Conservation (phyloP, 2,797 vertebrate species). For the Thunnus albacares region DNA sequence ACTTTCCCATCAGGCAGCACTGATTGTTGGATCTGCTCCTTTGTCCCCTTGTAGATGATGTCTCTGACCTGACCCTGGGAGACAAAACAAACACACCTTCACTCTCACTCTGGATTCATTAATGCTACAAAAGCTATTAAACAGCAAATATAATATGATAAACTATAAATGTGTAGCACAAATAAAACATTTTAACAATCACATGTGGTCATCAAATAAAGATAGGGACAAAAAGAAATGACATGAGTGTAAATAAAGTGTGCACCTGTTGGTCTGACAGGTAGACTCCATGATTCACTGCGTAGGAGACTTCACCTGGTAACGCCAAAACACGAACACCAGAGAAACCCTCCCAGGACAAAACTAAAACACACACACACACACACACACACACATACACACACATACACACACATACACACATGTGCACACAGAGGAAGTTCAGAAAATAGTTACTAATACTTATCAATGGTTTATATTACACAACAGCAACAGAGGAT, state of each 20-base stretch:
- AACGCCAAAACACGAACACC: constrained; percentile 91
- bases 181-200: not conserved
- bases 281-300: constrained; percentile 92
- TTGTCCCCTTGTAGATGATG: constrained; percentile 90
- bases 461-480: not conserved
- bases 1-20: constrained; percentile 87
- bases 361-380: constrained; percentile 43
- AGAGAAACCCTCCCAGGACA: constrained; percentile 88
- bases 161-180: not conserved
- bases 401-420: not conserved
- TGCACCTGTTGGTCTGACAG: constrained; percentile 87
- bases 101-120: not conserved
- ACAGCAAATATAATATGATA: no score
- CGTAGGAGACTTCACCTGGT: constrained; percentile 88
- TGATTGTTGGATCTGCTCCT: constrained; percentile 86
- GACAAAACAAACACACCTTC: constrained; percentile 39
- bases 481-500: not conserved
- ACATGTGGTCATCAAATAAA: not conserved
- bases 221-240: not conserved
- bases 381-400: not conserved
- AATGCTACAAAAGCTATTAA: not conserved
- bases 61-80: constrained; percentile 87
- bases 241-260: not conserved
- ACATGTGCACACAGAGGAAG: not conserved
- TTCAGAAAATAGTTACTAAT: not conserved